phyloP scores from a whole-genome alignment of 2,113 vertebrate species.

The Pollachius pollachius region DNA sequence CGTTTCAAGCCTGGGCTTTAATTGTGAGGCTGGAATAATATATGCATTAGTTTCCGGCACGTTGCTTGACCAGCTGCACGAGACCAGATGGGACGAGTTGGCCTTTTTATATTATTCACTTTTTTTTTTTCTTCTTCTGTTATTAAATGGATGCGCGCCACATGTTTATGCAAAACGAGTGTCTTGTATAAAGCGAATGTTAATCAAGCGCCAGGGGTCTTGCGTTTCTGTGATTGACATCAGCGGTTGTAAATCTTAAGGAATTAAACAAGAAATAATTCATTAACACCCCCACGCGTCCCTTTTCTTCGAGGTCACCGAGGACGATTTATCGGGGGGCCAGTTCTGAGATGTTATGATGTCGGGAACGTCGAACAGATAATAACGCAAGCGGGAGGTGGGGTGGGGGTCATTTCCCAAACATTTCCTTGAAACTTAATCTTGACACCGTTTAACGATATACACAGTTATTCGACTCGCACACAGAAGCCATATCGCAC shows the following conservation, averaged over 20 bases:
- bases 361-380: no score
- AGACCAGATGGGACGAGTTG: slow-evolving; percentile 34
- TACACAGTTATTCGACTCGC: no score
- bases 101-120: slow-evolving; percentile 49
- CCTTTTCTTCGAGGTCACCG: no score
- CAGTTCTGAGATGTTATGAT: no score
- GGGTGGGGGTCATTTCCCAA: no score
- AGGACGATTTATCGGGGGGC: no score
- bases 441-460: no score
- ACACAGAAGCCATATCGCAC: no score
- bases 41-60: slow-evolving; percentile 24
- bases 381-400: slow-evolving; percentile 22
- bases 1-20: slow-evolving; percentile 63
- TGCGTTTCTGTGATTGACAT: slow-evolving; percentile 48
- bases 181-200: slow-evolving; percentile 54
- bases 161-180: slow-evolving; percentile 60
- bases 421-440: no score
- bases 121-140: no score
- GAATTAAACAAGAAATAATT: slow-evolving; percentile 31
- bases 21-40: slow-evolving; percentile 42
- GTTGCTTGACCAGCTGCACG: slow-evolving; percentile 64
- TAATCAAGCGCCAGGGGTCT: slow-evolving; percentile 55
- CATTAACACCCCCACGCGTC: not conserved
- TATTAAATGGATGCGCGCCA: no score
- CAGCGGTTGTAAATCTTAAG: no score